phyloP scores from a whole-genome alignment of 2,113 vertebrate species.

The Semnornis frantzii region DNA sequence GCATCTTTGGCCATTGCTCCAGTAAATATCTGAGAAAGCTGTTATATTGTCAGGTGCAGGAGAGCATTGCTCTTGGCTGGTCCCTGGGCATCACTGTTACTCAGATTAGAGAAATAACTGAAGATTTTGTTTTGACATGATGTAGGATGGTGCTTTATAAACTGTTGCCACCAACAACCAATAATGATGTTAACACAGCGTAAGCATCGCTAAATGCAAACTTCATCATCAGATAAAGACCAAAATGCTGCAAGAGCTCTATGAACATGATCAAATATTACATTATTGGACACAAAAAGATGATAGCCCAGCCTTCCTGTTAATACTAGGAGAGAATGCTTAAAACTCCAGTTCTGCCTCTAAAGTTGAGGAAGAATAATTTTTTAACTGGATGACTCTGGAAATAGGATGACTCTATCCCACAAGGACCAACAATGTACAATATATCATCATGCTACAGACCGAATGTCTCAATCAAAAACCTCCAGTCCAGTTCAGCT shows the following conservation, averaged over 20 bases:
- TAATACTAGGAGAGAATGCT: background rate
- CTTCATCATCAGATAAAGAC: background rate
- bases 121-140: background rate
- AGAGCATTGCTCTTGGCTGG: background rate
- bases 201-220: background rate
- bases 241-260: background rate
- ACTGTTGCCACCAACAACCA: background rate
- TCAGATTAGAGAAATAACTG: background rate
- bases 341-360: background rate
- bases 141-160: background rate
- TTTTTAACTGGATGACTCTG: background rate
- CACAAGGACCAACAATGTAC: background rate
- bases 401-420: background rate
- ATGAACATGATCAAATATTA: background rate
- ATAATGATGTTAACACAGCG: background rate
- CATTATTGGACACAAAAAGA: background rate
- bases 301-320: background rate
- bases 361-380: background rate
- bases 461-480: background rate
- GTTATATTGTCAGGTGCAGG: background rate
- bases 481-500: background rate
- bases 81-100: background rate
- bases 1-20: background rate
- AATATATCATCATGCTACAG: background rate
- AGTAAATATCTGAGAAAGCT: background rate